phyloP scores from a whole-genome alignment of 2,797 vertebrate species.

The Tympanoctomys barrerae region DNA sequence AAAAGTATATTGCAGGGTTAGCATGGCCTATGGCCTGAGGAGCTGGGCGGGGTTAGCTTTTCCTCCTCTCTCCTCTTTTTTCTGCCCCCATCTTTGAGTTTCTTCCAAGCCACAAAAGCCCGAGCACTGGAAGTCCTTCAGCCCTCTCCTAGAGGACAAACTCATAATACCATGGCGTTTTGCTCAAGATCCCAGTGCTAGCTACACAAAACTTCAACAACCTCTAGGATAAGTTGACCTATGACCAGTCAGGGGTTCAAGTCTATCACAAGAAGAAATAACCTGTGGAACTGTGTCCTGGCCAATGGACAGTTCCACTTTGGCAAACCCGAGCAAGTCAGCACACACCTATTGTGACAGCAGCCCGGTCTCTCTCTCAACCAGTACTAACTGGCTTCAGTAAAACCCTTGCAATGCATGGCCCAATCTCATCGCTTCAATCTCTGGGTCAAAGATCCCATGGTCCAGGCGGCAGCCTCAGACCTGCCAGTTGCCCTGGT shows the following conservation, averaged over 20 bases:
- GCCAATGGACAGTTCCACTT: background rate
- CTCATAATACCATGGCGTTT: background rate
- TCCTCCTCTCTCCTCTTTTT: background rate
- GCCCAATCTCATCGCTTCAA: background rate
- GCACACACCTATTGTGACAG: background rate
- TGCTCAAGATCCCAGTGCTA: background rate
- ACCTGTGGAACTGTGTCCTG: background rate
- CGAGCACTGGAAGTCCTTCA: background rate
- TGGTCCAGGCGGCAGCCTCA: background rate
- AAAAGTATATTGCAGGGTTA: background rate
- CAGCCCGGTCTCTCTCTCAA: background rate
- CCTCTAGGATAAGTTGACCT: background rate
- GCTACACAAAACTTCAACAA: background rate
- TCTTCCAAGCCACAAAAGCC: background rate
- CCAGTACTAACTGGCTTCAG: background rate
- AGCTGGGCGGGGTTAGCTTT: background rate
- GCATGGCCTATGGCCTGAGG: background rate
- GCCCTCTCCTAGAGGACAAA: background rate
- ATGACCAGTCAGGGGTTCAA: background rate
- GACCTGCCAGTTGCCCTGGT: background rate
- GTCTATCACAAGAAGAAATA: background rate
- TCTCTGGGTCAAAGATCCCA: background rate
- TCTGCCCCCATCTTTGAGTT: background rate
- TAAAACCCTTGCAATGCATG: background rate
- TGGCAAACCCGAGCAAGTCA: background rate